Conservation (phyloP, 2,888 invertebrate species). For the Malthinus flaveolus region DNA sequence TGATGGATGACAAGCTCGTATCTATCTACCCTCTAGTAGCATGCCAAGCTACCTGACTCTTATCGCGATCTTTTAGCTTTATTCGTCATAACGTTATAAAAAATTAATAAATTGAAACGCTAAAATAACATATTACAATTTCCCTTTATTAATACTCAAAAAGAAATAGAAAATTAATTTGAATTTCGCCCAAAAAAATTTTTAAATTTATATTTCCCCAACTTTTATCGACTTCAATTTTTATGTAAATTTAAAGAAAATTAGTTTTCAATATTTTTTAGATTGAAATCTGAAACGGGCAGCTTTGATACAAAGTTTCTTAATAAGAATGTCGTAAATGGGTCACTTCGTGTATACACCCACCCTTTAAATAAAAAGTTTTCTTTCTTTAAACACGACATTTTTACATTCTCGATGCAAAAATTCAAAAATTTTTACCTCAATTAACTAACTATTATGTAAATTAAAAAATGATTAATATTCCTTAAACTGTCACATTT, state of each 20-base stretch:
- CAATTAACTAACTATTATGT: too few species aligned
- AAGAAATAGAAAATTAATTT: neutral
- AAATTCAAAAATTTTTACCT: too few species aligned
- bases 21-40: slow-evolving; percentile 27
- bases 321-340: too few species aligned
- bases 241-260: neutral
- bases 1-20: slow-evolving; percentile 36
- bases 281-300: too few species aligned
- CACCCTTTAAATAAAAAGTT: too few species aligned
- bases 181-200: neutral
- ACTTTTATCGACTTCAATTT: neutral
- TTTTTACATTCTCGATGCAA: too few species aligned
- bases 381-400: too few species aligned
- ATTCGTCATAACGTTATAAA: slow-evolving; percentile 18
- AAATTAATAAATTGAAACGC: slow-evolving; percentile 19
- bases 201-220: neutral
- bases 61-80: slow-evolving; percentile 23
- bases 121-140: neutral
- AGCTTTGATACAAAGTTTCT: too few species aligned
- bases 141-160: too few species aligned
- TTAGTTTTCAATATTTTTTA: neutral
- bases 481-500: too few species aligned
- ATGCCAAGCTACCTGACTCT: slow-evolving; percentile 24
- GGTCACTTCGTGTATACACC: too few species aligned
- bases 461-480: too few species aligned